Base-by-base conservation (phyloP, 2,113 vertebrate genomes). In the Calcarius ornatus region DNA sequence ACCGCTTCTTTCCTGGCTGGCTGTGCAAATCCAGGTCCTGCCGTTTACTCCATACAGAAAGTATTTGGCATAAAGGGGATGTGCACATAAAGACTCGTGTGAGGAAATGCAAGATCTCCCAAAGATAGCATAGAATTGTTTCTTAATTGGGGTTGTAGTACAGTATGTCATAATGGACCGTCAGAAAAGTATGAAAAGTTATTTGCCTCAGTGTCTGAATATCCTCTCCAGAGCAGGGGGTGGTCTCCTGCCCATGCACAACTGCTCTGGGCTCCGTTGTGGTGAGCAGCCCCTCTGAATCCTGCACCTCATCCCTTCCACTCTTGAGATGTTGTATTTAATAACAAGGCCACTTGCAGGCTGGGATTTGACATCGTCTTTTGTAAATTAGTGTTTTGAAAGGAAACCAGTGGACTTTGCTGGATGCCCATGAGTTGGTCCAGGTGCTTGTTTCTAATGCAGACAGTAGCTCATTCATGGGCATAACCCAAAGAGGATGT, bases 361-460 rank as follows among this genome's bases (percentile, higher is more conserved):
- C 80, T 78, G 35, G 63, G 69, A 92, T 88, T 81, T 86, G 61
- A 21, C 22, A 9, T 10, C 27, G 53, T 77, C 80, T 95, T 87
- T 85, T 91, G 86, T 95, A 87, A 82, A 61, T 66, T 48, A 40
- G 77, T 73, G 27, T 63, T 57, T 94, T 69, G 63, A 92, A 81
- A 95, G 93, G 94, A 97, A 97, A 96, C 90, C 80, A 92, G 43
- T 6, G 3, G 91, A 31, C 92, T 95, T 95, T 42, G 5, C 95
- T 97, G 96, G 97, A 97, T 95, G 82, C 97, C 95, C 97, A 94
- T 97, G 98, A 97, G 71, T 96, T 96, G 78, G 80, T 92, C 97
- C 98, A 98, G 97, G 97, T 98, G 98, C 80, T 78, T 66, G 78
- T 83, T 96, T 95, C 94, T 96, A 56, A 83, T 80, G 61, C 77